A percentile compares a stretch with the other conserved stretches of the same genome.
Conservation (phyloP, 2,888 invertebrate species). For the Amblyjoppa fuscipennis region DNA sequence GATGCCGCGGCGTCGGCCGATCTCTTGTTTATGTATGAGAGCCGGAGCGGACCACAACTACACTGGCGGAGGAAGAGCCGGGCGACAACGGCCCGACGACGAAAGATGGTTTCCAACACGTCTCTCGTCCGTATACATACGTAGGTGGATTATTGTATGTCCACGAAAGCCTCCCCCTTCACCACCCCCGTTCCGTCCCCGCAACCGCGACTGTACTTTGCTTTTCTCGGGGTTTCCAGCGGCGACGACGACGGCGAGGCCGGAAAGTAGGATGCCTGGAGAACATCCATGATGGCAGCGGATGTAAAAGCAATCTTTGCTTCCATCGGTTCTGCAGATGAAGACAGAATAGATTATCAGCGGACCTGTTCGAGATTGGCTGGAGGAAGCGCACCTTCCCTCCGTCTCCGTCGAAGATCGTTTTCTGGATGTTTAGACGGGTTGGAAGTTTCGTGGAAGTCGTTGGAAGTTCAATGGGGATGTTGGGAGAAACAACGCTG, state of each 20-base stretch:
- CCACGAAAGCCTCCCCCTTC: neutral
- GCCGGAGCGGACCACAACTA: constrained; percentile 82
- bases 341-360: constrained; percentile 82
- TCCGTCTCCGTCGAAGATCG: neutral
- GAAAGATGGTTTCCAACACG: constrained; percentile 68
- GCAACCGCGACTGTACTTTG: constrained; percentile 27
- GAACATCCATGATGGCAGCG: constrained; percentile 62
- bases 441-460: neutral
- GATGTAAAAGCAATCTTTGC: constrained; percentile 80
- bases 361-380: constrained; percentile 55
- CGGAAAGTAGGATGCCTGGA: constrained; percentile 71
- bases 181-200: constrained; percentile 38
- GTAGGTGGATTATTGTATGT: constrained; percentile 21
- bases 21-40: constrained; percentile 85
- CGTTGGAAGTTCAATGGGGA: neutral
- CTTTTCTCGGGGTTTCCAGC: constrained; percentile 52
- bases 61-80: constrained; percentile 64
- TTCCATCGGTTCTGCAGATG: constrained; percentile 80
- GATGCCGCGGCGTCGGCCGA: constrained; percentile 82
- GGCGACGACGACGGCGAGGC: constrained; percentile 39
- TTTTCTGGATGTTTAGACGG: neutral
- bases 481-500: neutral
- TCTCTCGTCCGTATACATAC: neutral
- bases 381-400: neutral
- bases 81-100: constrained; percentile 37